These are phyloP conservation scores for Oophaga pumilio DNA, from an alignment of 2,113 vertebrate species.

Conservation along the genomic window DNA sequence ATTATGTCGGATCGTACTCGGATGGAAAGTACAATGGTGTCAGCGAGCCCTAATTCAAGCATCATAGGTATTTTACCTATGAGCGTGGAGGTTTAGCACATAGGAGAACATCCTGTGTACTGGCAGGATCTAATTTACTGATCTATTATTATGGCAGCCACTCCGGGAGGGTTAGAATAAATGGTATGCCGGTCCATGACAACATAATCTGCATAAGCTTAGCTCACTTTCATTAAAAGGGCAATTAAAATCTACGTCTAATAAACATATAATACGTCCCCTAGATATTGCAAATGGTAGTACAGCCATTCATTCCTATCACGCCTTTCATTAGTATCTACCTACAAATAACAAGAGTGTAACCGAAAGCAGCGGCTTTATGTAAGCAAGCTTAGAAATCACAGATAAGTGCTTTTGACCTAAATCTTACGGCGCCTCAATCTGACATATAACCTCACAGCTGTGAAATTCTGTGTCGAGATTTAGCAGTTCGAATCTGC, in stretches of 20 bases:
- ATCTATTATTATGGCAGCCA: background rate
- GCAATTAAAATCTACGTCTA: background rate
- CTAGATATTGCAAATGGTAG: background rate
- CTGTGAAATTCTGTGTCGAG: conserved; percentile 77
- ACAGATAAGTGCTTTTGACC: conserved; percentile 80
- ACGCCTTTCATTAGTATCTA: conserved; percentile 44
- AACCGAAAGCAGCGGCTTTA: conserved; percentile 75
- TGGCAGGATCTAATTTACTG: too few species aligned
- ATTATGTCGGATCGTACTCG: too few species aligned
- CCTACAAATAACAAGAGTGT: conserved; percentile 71
- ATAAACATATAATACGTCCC: background rate
- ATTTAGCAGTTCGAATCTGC: conserved; percentile 78
- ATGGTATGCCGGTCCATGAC: background rate
- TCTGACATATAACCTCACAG: conserved; percentile 77
- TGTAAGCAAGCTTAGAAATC: conserved; percentile 82
- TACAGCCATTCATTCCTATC: background rate
- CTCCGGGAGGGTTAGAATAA: background rate
- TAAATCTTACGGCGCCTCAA: conserved; percentile 77
- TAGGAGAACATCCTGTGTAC: too few species aligned
- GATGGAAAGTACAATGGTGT: too few species aligned
- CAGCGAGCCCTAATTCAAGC: too few species aligned
- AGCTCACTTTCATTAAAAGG: background rate
- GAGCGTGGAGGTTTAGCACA: too few species aligned
- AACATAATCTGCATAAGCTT: background rate
- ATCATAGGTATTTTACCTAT: too few species aligned